Base-by-base conservation (phyloP, 2,797 vertebrate genomes). In the Pantherophis alleghaniensis region DNA sequence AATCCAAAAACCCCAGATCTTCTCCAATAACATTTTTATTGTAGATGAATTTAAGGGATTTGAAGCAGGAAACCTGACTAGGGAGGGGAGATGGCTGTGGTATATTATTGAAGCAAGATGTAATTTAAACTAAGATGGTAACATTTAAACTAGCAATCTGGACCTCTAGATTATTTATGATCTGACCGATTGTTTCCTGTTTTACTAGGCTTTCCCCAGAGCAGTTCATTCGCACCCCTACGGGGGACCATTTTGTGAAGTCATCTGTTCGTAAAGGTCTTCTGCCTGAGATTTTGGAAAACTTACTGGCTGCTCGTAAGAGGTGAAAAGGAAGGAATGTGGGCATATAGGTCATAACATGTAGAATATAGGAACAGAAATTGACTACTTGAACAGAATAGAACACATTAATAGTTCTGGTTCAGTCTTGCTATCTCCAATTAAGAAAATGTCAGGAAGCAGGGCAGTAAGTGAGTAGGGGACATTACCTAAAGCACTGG, bases 221-320 rank as follows among this genome's bases (percentile, higher is more conserved):
- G 0, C 98, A 99, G 91, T 99, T 99, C 97, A 99, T 99, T 96
- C 98, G 96, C 96, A 99, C 99, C 10, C 99, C 99, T 0, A 99
- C 99, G 0, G 98, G 98, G 1, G 98, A 99, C 66, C 96, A 94
- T 89, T 99, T 99, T 96, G 99, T 99, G 94, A 99, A 98, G 97
- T 97, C 98, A 9, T 98, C 98, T 0, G 97, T 99, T 95, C 98
- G 98, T 94, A 99, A 99, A 95, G 99, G 99, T 42, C 98, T 99
- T 89, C 97, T 99, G 9, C 99, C 99, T 0, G 98, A 99, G 96
- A 99, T 99, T 96, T 96, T 99, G 96, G 99, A 99, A 97, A 99
- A 98, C 94, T 97, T 99, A 93, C 98, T 99, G 93, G 97, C 98
- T 1, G 99, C 99, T 93, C 98, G 99, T 63, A 99, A 99, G 96